Evolutionary conservation across 2,113 vertebrate species (phyloP).

Genomic region (Morone saxatilis): DNA sequence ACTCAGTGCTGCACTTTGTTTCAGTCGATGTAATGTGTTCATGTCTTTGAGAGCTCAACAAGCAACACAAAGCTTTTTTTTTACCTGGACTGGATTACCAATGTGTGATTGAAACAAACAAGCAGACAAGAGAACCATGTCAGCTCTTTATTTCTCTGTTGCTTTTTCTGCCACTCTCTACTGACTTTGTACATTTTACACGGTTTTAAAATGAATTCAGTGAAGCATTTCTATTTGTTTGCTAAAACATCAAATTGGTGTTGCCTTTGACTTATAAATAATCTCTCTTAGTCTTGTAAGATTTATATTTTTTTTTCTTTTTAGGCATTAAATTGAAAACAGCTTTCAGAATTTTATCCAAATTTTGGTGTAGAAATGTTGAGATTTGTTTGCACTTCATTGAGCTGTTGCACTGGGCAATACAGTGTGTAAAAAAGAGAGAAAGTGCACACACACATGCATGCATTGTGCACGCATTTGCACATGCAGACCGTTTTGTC

Average conservation of each 20-base stretch:
- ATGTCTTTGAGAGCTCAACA: background rate
- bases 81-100: background rate
- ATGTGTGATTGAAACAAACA: background rate
- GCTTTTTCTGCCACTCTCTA: background rate
- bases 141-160: background rate
- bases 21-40: background rate
- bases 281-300: background rate
- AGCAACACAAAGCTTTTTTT: background rate
- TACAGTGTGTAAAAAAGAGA: background rate
- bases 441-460: too few relatives aligned
- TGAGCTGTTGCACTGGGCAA: background rate
- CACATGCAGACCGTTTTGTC: background rate
- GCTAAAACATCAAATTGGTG: slow-evolving; percentile 12
- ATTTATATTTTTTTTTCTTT: background rate
- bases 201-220: background rate
- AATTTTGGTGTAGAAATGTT: background rate
- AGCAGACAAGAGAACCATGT: background rate
- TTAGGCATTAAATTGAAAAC: background rate
- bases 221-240: slow-evolving; percentile 3
- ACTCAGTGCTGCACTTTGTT: slow-evolving; percentile 15
- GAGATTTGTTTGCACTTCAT: background rate
- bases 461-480: background rate
- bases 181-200: background rate
- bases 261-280: slow-evolving; percentile 21
- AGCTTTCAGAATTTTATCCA: background rate